Conservation (phyloP, 2,797 vertebrate species). For the Sebastolobus altivelis region DNA sequence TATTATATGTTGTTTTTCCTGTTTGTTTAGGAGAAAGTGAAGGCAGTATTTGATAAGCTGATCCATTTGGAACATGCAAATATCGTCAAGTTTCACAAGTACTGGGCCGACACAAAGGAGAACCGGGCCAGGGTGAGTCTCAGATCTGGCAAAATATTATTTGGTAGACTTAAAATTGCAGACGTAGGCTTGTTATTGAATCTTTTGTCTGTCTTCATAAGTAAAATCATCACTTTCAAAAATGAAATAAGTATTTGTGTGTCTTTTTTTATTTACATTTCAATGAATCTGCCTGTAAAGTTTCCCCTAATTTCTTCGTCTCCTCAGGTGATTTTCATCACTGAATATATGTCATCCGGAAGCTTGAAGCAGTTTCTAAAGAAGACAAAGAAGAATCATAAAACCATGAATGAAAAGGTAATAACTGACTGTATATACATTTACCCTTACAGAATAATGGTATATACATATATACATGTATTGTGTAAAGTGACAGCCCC, state of each 20-base stretch:
- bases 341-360: constrained; percentile 99
- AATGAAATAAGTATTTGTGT: neutral
- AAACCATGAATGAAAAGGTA: constrained; percentile 99
- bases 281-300: neutral
- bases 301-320: constrained; percentile 10
- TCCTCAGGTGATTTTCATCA: constrained; percentile 97
- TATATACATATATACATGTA: neutral
- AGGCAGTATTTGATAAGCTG: constrained; percentile 97
- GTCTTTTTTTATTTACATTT: neutral
- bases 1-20: constrained; percentile 21
- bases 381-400: constrained; percentile 99
- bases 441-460: neutral
- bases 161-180: neutral
- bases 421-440: neutral
- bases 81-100: constrained; percentile 99
- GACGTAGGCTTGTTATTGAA: neutral
- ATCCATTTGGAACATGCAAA: constrained; percentile 98
- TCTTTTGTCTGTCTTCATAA: neutral
- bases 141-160: neutral
- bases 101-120: constrained; percentile 98
- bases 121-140: constrained; percentile 93
- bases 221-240: neutral
- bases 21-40: constrained; percentile 92
- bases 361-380: constrained; percentile 99
- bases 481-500: neutral